Base-by-base conservation (phyloP, 2,888 invertebrate genomes). In the Hipparchia sbordonii region DNA sequence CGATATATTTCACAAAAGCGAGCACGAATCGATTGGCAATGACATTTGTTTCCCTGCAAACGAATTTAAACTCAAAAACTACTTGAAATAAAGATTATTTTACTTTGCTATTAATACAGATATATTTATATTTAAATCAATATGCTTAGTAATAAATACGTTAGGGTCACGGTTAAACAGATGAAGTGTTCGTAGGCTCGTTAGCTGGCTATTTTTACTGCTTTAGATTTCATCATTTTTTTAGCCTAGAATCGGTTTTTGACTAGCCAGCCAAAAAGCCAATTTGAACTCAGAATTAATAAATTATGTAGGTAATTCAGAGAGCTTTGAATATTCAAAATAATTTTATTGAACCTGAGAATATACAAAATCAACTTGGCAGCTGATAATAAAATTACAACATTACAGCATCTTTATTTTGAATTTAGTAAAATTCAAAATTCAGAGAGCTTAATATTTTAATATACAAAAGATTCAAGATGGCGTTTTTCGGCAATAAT, bases 111-210 rank as follows among this genome's bases (percentile, higher is more conserved):
- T 4, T 62, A 12, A 75, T 75, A 71, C 72, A 76, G 60, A 76
- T 73, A 71, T 79, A 81, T 82, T 81, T 68, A 79, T 39, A 39
- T 39, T 39, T 39, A 39, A 39, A 39, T 39, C 5, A 77, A 79
- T 78, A 75, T 73, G 73, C 74, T 77, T 66, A 78, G 76, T 72
- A 72, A 79, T 79, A 76, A 72, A 82, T 81, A 79, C 77, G 73
- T 69, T 76, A 76, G 82, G 82, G 82, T 84, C 84, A 84, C 74
- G 84, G 82, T 78, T 82, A 77, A 74, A 73, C 56, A 70, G 65
- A 74, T 77, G 77, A 78, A 78, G 76, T 60, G 67, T 56, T 33
- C 46, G 45, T 57, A 60, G 45, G 60, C 51, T 65, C 13, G 48
- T 70, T 73, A 48, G 67, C 67, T 73, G 54, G 66, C 67, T 73